These are phyloP conservation scores for Pagetopsis macropterus DNA, from an alignment of 2,797 vertebrate species.

Conservation along the genomic window DNA sequence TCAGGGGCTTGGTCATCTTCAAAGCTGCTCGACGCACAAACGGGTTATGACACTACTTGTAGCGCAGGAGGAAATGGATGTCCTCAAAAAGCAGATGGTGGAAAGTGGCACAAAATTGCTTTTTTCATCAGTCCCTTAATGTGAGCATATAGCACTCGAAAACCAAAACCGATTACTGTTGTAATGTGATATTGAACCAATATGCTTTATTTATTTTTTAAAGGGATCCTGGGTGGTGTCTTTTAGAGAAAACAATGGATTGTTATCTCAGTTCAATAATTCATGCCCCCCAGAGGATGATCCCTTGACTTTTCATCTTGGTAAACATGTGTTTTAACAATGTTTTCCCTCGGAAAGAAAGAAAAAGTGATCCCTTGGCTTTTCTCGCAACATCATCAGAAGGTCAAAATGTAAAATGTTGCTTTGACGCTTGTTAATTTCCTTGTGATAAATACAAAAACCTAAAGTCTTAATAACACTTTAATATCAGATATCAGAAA, in stretches of 20 bases:
- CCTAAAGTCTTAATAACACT: too few species aligned
- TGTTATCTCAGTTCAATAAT: too few species aligned
- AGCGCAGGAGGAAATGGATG: conserved; percentile 36
- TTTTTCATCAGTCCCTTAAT: conserved; percentile 41
- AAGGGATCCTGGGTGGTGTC: neutral
- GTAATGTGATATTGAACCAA: neutral
- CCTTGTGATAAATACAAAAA: neutral
- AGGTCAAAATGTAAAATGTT: neutral
- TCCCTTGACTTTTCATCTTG: neutral
- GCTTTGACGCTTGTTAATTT: neutral
- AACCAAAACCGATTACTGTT: neutral
- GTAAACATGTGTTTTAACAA: neutral
- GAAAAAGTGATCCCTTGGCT: neutral
- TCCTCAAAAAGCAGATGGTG: conserved; percentile 10
- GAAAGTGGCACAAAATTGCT: conserved; percentile 34
- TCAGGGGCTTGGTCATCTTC: conserved; percentile 43
- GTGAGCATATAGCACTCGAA: neutral
- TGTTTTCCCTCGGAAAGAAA: neutral
- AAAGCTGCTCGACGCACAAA: conserved; percentile 30
- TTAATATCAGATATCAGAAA: neutral
- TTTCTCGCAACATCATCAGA: neutral
- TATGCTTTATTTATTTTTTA: neutral
- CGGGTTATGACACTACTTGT: conserved; percentile 50
- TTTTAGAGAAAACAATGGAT: neutral
- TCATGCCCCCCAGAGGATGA: neutral